Percentiles rank a stretch among this genome's conserved stretches.
These are phyloP conservation scores for Ooceraea biroi DNA, from an alignment of 1,140 invertebrate species.

Conservation along the genomic window DNA sequence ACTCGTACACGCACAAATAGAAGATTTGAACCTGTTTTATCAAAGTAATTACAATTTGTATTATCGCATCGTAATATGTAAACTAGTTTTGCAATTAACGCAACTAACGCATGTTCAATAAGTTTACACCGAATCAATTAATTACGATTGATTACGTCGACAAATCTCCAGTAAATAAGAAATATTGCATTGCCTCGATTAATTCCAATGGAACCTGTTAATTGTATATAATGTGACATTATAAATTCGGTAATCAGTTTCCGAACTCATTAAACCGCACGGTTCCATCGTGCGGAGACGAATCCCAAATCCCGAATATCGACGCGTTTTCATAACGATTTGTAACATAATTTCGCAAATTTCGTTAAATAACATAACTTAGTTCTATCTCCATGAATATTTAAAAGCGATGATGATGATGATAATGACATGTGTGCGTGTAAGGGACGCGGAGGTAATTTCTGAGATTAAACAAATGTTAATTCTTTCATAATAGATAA, in stretches of 20 bases:
- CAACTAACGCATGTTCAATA: constrained; percentile 11
- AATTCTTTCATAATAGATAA: not conserved
- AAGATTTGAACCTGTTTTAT: not conserved
- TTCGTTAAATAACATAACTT: not conserved
- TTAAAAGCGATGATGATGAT: not conserved
- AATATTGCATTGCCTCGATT: constrained; percentile 28
- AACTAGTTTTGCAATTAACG: constrained; percentile 20
- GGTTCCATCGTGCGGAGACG: not conserved
- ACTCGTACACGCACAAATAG: constrained; percentile 3
- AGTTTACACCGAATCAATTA: constrained; percentile 36
- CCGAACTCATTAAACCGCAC: constrained; percentile 39
- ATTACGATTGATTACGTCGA: constrained; percentile 44
- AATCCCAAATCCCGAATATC: constrained; percentile 25
- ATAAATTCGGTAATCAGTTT: constrained; percentile 59
- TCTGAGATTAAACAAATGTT: not conserved
- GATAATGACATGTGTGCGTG: not conserved
- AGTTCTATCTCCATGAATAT: not conserved
- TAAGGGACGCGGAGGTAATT: not conserved
- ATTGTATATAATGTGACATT: no score
- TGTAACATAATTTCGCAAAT: not conserved
- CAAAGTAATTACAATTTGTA: not conserved
- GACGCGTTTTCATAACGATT: not conserved
- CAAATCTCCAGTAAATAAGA: constrained; percentile 42
- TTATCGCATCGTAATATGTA: not conserved
- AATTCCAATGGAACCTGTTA: constrained; percentile 12